These are phyloP conservation scores for Passer montanus DNA, from an alignment of 2,113 vertebrate genomes.

Conservation along the genomic window DNA sequence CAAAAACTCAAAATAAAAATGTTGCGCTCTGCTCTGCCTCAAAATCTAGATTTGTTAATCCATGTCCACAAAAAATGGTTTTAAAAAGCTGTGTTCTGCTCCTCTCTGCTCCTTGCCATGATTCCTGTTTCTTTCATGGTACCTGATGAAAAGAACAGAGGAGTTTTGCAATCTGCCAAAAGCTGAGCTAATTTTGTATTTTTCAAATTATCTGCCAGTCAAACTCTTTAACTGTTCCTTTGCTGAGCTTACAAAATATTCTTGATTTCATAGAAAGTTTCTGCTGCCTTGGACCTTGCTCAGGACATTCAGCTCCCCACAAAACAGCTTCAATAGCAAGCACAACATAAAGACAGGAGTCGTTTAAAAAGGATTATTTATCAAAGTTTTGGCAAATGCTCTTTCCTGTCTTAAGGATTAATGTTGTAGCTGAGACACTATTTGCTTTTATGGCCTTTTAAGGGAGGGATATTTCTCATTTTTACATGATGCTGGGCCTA, in stretches of 20 bases:
- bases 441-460: not conserved
- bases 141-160: slow-evolving; percentile 11
- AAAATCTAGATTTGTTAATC: not conserved
- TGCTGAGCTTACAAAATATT: not conserved
- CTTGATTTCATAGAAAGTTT: not conserved
- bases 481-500: not conserved
- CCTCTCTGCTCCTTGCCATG: not conserved
- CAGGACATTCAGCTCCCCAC: not conserved
- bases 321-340: not conserved
- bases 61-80: not conserved
- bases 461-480: not conserved
- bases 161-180: not conserved
- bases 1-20: not conserved
- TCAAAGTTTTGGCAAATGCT: not conserved
- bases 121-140: not conserved
- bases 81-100: not conserved
- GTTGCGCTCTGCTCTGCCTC: not conserved
- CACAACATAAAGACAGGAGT: not conserved
- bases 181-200: slow-evolving; percentile 2
- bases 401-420: not conserved
- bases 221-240: not conserved
- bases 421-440: not conserved
- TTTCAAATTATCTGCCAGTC: not conserved
- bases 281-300: not conserved
- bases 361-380: not conserved